Percentiles rank a stretch among this genome's conserved stretches.
Conservation (phyloP, 2,113 vertebrate species). For the Gymnobelideus leadbeateri region DNA sequence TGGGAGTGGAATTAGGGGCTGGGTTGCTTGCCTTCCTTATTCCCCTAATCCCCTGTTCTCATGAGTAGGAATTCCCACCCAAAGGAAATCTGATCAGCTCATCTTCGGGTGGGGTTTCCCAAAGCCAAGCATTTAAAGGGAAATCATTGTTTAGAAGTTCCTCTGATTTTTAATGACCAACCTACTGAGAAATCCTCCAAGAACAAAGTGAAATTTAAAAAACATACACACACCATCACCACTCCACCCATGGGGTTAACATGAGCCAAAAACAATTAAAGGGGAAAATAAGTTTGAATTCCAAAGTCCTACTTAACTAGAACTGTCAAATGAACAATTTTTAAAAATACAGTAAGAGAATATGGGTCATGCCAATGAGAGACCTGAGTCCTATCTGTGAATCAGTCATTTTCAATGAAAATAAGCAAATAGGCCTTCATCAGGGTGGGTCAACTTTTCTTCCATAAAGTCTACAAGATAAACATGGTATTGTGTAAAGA, state of each 20-base stretch:
- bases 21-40: conserved; percentile 55
- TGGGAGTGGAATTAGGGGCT: conserved; percentile 30
- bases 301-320: background rate
- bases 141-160: conserved; percentile 78
- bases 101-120: conserved; percentile 77
- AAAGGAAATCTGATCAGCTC: conserved; percentile 73
- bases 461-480: background rate
- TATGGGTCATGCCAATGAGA: background rate
- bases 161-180: conserved; percentile 61
- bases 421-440: background rate
- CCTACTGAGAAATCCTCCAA: conserved; percentile 59
- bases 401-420: background rate
- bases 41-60: conserved; percentile 4
- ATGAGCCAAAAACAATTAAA: conserved; percentile 33
- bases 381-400: background rate
- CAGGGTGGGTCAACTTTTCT: background rate
- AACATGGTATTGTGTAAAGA: background rate
- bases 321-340: background rate
- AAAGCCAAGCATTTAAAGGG: conserved; percentile 60
- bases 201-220: conserved; percentile 53
- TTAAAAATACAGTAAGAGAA: background rate
- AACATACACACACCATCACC: background rate
- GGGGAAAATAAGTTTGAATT: background rate
- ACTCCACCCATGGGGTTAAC: background rate
- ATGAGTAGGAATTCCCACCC: conserved; percentile 40